These are phyloP conservation scores for Danio choprae DNA, from an alignment of 2,797 vertebrate genomes.

Conservation along the genomic window DNA sequence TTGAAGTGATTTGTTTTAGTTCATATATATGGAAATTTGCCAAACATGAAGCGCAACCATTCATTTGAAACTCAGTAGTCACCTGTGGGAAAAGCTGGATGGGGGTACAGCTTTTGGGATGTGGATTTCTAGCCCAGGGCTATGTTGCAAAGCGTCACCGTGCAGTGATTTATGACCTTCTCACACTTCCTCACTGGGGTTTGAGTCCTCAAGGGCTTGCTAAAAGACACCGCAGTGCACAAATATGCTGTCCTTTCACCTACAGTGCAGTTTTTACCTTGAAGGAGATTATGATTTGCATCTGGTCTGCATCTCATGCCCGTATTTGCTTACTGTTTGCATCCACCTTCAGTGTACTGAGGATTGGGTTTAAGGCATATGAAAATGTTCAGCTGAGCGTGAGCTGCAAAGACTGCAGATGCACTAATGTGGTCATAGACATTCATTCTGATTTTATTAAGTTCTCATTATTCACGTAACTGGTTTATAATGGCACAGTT, in stretches of 20 bases:
- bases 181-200: constrained; percentile 14
- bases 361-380: not conserved
- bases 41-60: too few species aligned
- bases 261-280: constrained; percentile 11
- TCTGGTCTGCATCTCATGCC: not conserved
- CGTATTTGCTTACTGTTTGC: constrained; percentile 22
- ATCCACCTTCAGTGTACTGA: not conserved
- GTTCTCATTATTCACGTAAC: too few species aligned
- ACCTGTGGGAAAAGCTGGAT: not conserved
- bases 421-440: not conserved
- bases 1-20: too few species aligned
- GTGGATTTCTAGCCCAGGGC: not conserved
- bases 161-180: constrained; percentile 31
- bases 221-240: not conserved
- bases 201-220: not conserved
- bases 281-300: constrained; percentile 25
- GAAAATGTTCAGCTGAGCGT: not conserved
- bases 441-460: not conserved
- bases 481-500: too few species aligned
- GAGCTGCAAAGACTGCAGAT: not conserved
- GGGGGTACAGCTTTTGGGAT: constrained; percentile 18
- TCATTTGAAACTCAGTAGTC: too few species aligned
- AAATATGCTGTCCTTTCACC: constrained; percentile 9
- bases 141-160: not conserved
- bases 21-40: too few species aligned